Base-by-base conservation (phyloP, 2,888 invertebrate genomes). In the Drosophila putrida region DNA sequence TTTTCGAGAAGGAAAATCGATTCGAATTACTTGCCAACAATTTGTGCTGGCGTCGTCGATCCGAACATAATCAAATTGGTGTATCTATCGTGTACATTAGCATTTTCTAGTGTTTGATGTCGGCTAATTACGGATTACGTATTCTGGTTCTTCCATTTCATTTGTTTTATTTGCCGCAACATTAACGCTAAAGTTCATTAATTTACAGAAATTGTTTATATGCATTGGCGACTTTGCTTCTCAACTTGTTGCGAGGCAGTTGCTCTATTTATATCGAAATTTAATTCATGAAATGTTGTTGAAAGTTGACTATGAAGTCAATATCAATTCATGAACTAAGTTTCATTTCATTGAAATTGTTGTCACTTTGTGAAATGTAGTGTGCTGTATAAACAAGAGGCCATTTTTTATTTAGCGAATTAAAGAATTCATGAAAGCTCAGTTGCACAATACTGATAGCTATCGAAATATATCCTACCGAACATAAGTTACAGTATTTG, bases 41-140 rank as follows among this genome's bases (percentile, higher is more conserved):
- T 66, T 61, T 58, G 50, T 9, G 27, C 36, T 47, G 41, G 38
- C 61, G 13, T 59, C 57, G 44, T 8, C 53, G 57, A 64, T 62
- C 67, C 64, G 54, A 55, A 75, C 53, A 62, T 80, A 78, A 80
- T 83, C 72, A 73, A 77, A 68, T 57, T 39, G 25, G 20, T 69
- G 49, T 49, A 49, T 41, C 58, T 62, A 60, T 49, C 49, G 38
- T 36, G 38, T 36, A 27, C 44, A 43, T 60, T 47, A 44, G 36
- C 41, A 53, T 27, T 64, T 39, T 63, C 43, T 28, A 63, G 15
- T 46, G 39, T 46, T 49, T 54, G 57, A 51, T 67, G 57, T 51
- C 66, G 58, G 62, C 57, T 78, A 77, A 81, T 82, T 80, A 61
- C 57, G 53, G 33, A 33, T 35, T 49, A 28, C 51, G 13, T 49